phyloP scores from a whole-genome alignment of 1,140 invertebrate genomes.

The Cydia strobilella region DNA sequence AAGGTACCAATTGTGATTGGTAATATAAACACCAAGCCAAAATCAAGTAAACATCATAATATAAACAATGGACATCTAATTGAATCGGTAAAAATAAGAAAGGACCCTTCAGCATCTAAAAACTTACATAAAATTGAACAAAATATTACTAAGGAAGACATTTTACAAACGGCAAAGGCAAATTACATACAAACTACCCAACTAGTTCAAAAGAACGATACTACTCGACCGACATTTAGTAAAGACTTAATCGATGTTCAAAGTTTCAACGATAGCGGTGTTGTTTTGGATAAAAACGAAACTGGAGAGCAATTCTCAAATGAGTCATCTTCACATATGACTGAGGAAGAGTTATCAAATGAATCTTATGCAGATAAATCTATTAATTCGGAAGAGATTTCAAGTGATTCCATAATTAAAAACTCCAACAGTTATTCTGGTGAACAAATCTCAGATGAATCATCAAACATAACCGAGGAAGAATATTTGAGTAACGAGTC shows the following conservation, averaged over 20 bases:
- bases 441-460: neutral
- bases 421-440: neutral
- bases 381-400: neutral
- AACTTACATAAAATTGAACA: neutral
- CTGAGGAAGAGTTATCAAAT: neutral
- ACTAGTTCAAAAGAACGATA: neutral
- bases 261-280: neutral
- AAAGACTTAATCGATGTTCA: neutral
- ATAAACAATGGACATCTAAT: neutral
- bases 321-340: neutral
- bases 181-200: neutral
- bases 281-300: neutral
- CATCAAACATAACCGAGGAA: neutral
- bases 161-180: neutral
- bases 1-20: neutral
- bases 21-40: neutral
- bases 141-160: neutral
- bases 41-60: neutral
- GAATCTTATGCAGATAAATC: neutral
- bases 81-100: neutral
- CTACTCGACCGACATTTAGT: neutral
- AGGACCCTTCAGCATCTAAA: neutral
- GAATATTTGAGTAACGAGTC: neutral
- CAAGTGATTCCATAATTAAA: neutral
- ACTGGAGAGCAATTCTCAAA: neutral